Evolutionary conservation across 2,113 vertebrate species (phyloP).

Genomic region (Myrmecophaga tridactyla): DNA sequence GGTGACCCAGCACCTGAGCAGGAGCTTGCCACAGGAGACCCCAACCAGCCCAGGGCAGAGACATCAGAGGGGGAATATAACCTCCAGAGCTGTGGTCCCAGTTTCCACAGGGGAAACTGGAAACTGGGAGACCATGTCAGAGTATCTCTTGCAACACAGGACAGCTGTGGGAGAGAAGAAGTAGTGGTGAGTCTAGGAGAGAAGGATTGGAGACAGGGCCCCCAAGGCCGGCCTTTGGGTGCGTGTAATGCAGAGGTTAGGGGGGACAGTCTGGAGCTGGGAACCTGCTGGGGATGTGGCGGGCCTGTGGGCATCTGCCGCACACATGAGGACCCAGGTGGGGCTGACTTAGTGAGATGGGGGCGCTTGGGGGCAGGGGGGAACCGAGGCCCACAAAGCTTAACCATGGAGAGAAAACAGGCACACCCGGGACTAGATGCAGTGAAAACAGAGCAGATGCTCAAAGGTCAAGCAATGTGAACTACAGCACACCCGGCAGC

Average conservation of each 20-base stretch:
- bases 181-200: neutral
- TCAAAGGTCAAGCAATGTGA: neutral
- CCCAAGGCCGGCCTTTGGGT: accelerated
- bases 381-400: neutral
- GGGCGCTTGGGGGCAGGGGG: too few species aligned
- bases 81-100: neutral
- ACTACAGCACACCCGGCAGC: neutral
- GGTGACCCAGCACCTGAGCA: neutral
- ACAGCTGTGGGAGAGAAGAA: neutral
- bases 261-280: accelerated
- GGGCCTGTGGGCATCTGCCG: neutral
- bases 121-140: neutral
- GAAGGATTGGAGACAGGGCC: neutral
- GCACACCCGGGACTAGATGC: neutral
- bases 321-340: neutral
- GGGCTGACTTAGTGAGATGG: neutral
- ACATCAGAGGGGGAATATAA: neutral
- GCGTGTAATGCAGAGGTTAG: accelerated
- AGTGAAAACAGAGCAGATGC: accelerated
- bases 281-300: neutral
- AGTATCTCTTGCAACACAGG: neutral
- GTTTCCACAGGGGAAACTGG: neutral
- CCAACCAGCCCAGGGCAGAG: neutral
- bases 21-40: too few species aligned
- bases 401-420: neutral